Percentiles rank a stretch among this genome's conserved stretches.
phyloP scores from a whole-genome alignment of 2,113 vertebrate species.

The Aegotheles bennettii region DNA sequence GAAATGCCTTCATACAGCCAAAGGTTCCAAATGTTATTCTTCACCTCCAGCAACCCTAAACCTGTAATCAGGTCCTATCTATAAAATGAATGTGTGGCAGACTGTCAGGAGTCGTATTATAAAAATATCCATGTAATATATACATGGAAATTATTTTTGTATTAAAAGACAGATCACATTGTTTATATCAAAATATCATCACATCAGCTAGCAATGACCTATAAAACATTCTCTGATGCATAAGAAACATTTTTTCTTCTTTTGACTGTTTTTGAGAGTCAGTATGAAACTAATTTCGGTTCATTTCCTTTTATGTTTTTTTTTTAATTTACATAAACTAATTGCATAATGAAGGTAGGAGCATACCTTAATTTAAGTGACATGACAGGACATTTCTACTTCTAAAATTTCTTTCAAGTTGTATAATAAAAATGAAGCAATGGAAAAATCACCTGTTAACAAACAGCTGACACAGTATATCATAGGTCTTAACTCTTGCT shows the following conservation, averaged over 20 bases:
- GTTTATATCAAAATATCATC: not conserved
- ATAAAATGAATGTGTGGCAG: not conserved
- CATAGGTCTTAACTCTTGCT: not conserved
- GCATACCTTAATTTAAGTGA: not conserved
- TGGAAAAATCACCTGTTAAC: not conserved
- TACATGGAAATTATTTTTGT: not conserved
- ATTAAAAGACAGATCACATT: not conserved
- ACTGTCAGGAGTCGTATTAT: not conserved
- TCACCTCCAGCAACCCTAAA: not conserved
- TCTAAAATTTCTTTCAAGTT: not conserved
- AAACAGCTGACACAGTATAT: not conserved
- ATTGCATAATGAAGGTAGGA: not conserved
- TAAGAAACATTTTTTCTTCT: not conserved
- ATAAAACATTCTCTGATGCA: not conserved
- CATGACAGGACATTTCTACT: not conserved
- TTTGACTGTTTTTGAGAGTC: not conserved
- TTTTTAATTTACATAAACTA: not conserved
- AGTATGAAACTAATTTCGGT: not conserved
- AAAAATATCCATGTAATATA: not conserved
- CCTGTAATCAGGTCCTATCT: not conserved
- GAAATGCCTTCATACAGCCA: not conserved
- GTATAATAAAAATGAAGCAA: not conserved
- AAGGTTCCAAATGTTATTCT: not conserved
- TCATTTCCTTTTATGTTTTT: not conserved
- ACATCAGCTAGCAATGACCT: not conserved